phyloP scores from a whole-genome alignment of 2,888 invertebrate genomes.

The Ophioninae sp. region DNA sequence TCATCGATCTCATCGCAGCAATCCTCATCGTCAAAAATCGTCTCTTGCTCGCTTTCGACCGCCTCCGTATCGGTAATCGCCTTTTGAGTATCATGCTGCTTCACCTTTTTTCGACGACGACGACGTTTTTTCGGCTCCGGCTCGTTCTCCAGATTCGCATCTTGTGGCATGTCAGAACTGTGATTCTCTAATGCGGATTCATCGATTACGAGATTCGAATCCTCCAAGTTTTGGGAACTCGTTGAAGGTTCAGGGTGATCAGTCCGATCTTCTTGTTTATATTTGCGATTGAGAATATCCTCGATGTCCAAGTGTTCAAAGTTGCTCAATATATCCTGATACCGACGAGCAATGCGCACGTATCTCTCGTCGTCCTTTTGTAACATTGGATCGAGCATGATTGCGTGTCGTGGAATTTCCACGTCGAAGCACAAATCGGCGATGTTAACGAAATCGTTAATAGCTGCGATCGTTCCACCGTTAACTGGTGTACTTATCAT shows the following conservation, averaged over 20 bases:
- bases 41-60: conserved; percentile 63
- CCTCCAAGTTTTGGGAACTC: neutral
- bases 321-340: conserved; percentile 77
- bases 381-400: conserved; percentile 83
- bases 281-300: conserved; percentile 38
- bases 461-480: conserved; percentile 81
- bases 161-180: neutral
- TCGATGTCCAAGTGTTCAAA: conserved; percentile 64
- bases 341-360: conserved; percentile 78
- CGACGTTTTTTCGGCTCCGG: conserved; percentile 6
- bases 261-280: conserved; percentile 13
- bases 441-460: conserved; percentile 80
- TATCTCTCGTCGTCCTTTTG: conserved; percentile 82
- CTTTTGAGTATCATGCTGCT: conserved; percentile 22
- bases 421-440: conserved; percentile 79
- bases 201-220: neutral
- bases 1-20: conserved; percentile 55
- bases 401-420: conserved; percentile 83
- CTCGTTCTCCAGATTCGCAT: conserved; percentile 1
- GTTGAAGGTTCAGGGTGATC: neutral
- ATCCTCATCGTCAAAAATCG: conserved; percentile 63
- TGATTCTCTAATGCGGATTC: neutral
- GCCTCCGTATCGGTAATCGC: conserved; percentile 32
- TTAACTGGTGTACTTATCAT: conserved; percentile 80
- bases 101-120: no score